A percentile compares a stretch with the other conserved stretches of the same genome.
phyloP scores from a whole-genome alignment of 2,113 vertebrate species.

The Butorides virescens region DNA sequence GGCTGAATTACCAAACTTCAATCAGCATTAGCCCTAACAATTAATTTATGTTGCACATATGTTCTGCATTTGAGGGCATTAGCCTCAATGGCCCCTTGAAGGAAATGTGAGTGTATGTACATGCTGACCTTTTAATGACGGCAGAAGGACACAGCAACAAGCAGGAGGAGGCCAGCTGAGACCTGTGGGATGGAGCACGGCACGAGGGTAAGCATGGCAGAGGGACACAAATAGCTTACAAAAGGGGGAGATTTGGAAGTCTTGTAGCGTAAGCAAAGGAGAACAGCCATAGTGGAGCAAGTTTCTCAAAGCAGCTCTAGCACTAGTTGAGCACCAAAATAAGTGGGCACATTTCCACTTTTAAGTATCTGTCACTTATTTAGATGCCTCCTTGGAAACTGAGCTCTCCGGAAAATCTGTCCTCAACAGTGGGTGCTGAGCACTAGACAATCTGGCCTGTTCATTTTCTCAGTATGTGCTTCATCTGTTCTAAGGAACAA shows the following conservation, averaged over 20 bases:
- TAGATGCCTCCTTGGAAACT: conserved; percentile 46
- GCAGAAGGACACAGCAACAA: neutral
- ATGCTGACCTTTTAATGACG: neutral
- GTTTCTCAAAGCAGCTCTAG: conserved; percentile 7
- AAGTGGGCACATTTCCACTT: conserved; percentile 38
- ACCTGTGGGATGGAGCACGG: neutral
- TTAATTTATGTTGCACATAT: conserved; percentile 36
- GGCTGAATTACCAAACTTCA: conserved; percentile 44
- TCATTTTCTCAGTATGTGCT: conserved; percentile 30
- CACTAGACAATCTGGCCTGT: conserved; percentile 56
- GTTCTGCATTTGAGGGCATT: conserved; percentile 2
- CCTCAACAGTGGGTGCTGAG: conserved; percentile 6
- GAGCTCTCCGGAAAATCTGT: conserved; percentile 53
- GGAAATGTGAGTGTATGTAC: neutral
- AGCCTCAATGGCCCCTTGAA: neutral
- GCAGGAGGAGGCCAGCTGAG: neutral
- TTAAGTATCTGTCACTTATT: conserved; percentile 52
- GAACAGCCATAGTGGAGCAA: neutral
- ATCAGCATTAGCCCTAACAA: conserved; percentile 42
- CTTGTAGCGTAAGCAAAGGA: neutral
- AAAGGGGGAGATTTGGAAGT: neutral
- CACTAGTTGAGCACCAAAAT: conserved; percentile 32
- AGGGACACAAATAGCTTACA: neutral
- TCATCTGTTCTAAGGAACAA: conserved; percentile 64
- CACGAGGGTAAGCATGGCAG: neutral